Evolutionary conservation across 2,797 vertebrate genomes (phyloP), one percentile per base, ranked within the genome.

Genomic region (Hyperoplus immaculatus): DNA sequence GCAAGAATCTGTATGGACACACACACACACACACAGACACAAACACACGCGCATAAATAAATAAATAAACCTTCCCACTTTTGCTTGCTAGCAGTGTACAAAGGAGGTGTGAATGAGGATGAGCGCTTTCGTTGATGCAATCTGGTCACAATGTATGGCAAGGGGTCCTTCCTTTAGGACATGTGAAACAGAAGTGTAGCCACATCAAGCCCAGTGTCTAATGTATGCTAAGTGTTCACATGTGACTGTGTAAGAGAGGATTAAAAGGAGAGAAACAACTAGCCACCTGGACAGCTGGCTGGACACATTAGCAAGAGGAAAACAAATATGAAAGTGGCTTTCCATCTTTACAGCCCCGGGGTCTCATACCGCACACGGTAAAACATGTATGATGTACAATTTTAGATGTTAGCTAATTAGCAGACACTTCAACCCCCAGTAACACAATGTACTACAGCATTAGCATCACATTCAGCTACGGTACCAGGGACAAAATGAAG

Each of bases 211-310:
- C n/a, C 16, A 1, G 18, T 60, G 42, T 75, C 53, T 73, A 54
- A 84, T 90, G 78, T 74, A 82, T 60, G 59, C 76, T 83, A 87
- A 84, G 68, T 71, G 78, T 73, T 70, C 46, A 78, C 49, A 70
- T 67, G 72, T 81, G 85, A 87, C 50, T 50, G 38, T 79, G 55
- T 54, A 50, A 58, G 55, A 82, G 69, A 73, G 63, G 72, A 90
- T 84, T 79, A 10, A 78, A 86, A 84, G 29, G 29, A 29, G 29
- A 29, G 29, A 29, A 29, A 29, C 29, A 76, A 75, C 84, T 71
- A 79, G 50, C 74, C 89, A 86, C 82, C 88, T 86, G 82, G 76
- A 86, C 81, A 62, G 72, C 56, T 75, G 56, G 63, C 67, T 55
- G 56, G 74, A 49, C 63, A 78, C 62, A 80, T 87, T 79, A 84